Evolutionary conservation across 1,140 invertebrate genomes (phyloP), one percentile per base, ranked within the genome.

Genomic region (Psilanteris sp.): DNA sequence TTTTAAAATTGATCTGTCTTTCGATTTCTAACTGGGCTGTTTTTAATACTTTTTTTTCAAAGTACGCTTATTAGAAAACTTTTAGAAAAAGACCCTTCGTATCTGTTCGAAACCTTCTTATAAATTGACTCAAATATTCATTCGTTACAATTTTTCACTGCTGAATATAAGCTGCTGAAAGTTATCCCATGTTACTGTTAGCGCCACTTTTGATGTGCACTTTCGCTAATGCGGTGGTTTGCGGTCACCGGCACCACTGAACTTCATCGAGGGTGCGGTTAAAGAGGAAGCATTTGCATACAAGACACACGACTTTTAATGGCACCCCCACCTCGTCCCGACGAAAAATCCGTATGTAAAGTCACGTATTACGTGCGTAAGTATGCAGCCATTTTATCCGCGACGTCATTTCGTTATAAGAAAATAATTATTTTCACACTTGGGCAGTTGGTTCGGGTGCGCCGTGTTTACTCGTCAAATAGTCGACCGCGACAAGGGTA

Each of bases 161-260:
- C 20, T 26, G 52, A 11, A 64, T 44, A 18, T 16, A 29, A 22
- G 31, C 20, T 18, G n/a, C 37, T 55, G 61, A 62, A 68, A 67
- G 55, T 75, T 68, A 75, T 62, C 46, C 48, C 48, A 27, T 61
- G 72, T 75, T 68, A 46, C 54, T 31, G 43, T 68, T 75, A 57
- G 39, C 62, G 46, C 62, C 55, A 68, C 57, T 62, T 75, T 75
- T 68, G 62, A 75, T 75, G 55, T 75, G 72, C 72, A 75, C 55
- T 75, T 75, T 68, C 72, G 64, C 57, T 75, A 75, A 75, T 68
- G 55, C 39, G 61, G 62, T 61, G 72, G 72, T 75, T 75, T 75
- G 72, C 62, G 72, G 72, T 61, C 72, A 61, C 57, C 32, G 24
- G 26, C 43, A 41, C 55, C 27, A 34, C 37, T 50, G 71, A 62